phyloP scores from a whole-genome alignment of 2,888 invertebrate genomes.

The Drosophila cognata region DNA sequence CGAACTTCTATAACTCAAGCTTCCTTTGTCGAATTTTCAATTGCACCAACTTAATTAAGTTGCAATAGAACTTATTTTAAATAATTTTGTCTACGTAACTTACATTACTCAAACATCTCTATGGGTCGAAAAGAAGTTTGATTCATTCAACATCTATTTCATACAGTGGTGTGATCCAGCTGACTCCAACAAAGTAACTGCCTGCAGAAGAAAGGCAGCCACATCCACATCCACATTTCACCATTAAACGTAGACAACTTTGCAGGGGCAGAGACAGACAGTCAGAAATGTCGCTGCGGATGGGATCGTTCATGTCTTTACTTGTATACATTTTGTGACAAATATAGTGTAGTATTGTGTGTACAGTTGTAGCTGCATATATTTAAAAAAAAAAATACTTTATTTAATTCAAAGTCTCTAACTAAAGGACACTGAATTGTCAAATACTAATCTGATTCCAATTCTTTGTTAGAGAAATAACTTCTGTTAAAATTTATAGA shows the following conservation, averaged over 20 bases:
- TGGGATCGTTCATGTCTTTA: not conserved
- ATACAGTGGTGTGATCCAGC: not conserved
- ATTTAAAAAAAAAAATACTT: not conserved
- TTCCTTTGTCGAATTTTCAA: not conserved
- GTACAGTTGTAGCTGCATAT: not conserved
- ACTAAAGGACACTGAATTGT: not conserved
- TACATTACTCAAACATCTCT: not conserved
- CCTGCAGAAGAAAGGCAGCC: not conserved
- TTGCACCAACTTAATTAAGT: not conserved
- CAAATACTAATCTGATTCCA: not conserved
- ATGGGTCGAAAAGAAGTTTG: not conserved
- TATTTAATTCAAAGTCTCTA: not conserved
- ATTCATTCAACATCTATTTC: not conserved
- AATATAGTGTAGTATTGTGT: not conserved
- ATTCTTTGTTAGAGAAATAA: not conserved
- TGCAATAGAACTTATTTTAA: not conserved
- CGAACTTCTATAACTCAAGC: not conserved
- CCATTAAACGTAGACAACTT: not conserved
- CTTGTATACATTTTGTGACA: not conserved
- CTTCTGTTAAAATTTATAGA: not conserved
- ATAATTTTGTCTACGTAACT: not conserved
- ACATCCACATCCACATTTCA: not conserved
- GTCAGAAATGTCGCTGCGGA: not conserved
- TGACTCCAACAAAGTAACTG: not conserved
- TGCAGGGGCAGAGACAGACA: not conserved